Evolutionary conservation across 2,797 vertebrate species (phyloP), one percentile per base, ranked within the genome.

Genomic region (Notolabrus celidotus): DNA sequence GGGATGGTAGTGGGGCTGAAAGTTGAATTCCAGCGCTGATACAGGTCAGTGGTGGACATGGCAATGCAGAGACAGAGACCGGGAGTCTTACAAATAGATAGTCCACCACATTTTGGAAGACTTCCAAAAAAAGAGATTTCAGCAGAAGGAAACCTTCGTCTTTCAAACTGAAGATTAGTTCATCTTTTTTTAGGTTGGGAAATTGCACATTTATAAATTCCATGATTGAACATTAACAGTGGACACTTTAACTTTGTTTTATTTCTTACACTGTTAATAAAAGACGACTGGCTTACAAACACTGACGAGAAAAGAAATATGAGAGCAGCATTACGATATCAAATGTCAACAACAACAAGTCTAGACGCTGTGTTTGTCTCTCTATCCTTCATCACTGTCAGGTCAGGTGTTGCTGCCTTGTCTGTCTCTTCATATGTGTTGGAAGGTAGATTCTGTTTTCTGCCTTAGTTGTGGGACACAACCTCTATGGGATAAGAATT

Each of bases 81-180:
- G n/a, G n/a, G n/a, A n/a, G n/a, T n/a, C n/a, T n/a, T n/a, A n/a
- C n/a, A n/a, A n/a, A n/a, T n/a, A n/a, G n/a, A n/a, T n/a, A n/a
- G n/a, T n/a, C n/a, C n/a, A n/a, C n/a, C n/a, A n/a, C n/a, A n/a
- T n/a, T n/a, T n/a, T n/a, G n/a, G n/a, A n/a, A n/a, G n/a, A 90
- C 90, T 88, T 93, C 96, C 94, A 94, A 97, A 96, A 97, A 96
- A 97, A 95, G 94, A 96, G 96, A 93, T 96, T 97, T 96, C 94
- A 94, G 96, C 83, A 67, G 91, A 92, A 87, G 89, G 88, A 29
- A 76, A 87, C 20, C 25, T 77, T 86, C 85, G 79, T 85, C 59
- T 83, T 58, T 74, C 88, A 89, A 64, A 74, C 79, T 67, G 34
- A 49, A 71, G 52, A 70, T 74, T 53, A 64, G 17, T 47, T 19